Evolutionary conservation across 2,797 vertebrate genomes (phyloP).

Genomic region (Sitta carolinensis): DNA sequence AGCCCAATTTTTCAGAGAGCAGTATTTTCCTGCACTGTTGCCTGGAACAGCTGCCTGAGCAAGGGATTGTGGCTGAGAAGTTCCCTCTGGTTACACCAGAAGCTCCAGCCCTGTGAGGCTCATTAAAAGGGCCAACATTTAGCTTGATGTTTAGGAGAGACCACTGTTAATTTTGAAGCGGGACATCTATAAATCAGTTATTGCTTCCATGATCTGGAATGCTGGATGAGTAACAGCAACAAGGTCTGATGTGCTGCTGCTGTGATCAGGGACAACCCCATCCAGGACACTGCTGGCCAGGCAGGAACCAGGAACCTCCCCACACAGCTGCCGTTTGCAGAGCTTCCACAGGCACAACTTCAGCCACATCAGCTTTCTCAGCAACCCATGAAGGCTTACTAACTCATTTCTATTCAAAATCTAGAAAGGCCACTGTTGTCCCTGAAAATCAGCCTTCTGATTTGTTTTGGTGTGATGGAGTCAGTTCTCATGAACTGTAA

Average conservation of each 20-base stretch:
- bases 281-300: neutral
- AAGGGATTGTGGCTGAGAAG: neutral
- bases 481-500: too few relatives aligned
- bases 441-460: too few relatives aligned
- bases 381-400: fast-evolving
- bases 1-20: neutral
- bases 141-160: neutral
- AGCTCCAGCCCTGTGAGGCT: neutral
- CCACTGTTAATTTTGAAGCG: neutral
- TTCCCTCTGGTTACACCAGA: neutral
- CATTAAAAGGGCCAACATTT: neutral
- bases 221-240: neutral
- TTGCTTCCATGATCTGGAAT: neutral
- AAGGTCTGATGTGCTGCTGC: neutral
- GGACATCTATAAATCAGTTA: neutral
- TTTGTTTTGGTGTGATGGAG: too few relatives aligned
- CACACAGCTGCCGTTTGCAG: neutral
- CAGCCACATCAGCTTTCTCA: neutral
- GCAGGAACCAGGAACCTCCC: neutral
- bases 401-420: neutral
- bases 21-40: neutral
- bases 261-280: neutral
- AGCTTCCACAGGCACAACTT: neutral
- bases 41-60: neutral
- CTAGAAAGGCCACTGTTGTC: neutral